phyloP scores from a whole-genome alignment of 2,888 invertebrate species.

The Pammene aurita region DNA sequence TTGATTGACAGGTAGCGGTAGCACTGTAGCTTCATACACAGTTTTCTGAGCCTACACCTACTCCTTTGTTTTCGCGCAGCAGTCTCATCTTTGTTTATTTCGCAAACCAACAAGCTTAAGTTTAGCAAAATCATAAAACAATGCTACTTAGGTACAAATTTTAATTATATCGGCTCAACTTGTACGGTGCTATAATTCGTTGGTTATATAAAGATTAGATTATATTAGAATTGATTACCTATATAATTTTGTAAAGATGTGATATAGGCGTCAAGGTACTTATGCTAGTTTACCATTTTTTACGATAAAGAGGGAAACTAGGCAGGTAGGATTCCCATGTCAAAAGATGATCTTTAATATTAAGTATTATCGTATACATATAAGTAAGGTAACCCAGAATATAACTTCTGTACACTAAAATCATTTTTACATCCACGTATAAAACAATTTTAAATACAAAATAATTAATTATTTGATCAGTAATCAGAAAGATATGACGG shows the following conservation, averaged over 20 bases:
- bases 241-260: too few species aligned
- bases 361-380: background rate
- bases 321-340: background rate
- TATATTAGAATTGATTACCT: too few species aligned
- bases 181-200: too few species aligned
- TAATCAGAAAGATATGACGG: too few species aligned
- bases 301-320: background rate
- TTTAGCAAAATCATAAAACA: constrained; percentile 3
- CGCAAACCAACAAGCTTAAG: constrained; percentile 25
- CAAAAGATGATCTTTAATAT: constrained; percentile 22
- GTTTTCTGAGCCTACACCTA: background rate
- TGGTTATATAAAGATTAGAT: too few species aligned
- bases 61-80: background rate
- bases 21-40: background rate
- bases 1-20: constrained; percentile 1
- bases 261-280: too few species aligned
- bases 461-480: too few species aligned
- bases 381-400: too few species aligned
- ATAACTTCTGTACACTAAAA: too few species aligned
- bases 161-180: background rate
- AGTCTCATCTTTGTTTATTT: constrained; percentile 23
- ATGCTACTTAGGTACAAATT: background rate
- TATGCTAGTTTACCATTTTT: too few species aligned
- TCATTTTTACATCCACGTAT: too few species aligned
- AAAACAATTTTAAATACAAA: too few species aligned